phyloP scores from a whole-genome alignment of 2,113 vertebrate species.

The Cochlearius cochlearius region DNA sequence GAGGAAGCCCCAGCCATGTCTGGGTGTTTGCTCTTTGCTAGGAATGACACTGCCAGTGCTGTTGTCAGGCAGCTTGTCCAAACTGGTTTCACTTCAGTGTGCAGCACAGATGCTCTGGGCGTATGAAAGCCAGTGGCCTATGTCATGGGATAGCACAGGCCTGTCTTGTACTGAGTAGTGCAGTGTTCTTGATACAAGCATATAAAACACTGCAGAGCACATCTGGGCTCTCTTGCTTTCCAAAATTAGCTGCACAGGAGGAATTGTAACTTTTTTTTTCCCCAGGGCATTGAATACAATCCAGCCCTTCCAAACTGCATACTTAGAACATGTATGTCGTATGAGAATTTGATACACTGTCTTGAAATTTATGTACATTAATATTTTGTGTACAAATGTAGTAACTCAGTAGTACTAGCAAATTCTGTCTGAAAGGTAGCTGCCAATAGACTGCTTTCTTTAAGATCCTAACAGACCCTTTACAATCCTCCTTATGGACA shows the following conservation, averaged over 20 bases:
- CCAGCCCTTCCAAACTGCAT: not conserved
- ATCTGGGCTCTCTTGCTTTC: not conserved
- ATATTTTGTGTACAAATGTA: not conserved
- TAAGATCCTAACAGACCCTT: not conserved
- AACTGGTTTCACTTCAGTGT: not conserved
- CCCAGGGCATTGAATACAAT: not conserved
- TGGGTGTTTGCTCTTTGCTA: not conserved
- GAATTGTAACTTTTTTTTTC: not conserved
- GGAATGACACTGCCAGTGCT: not conserved
- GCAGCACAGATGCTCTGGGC: not conserved
- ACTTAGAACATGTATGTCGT: not conserved
- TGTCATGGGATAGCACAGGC: not conserved
- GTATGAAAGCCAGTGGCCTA: not conserved
- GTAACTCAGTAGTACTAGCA: not conserved
- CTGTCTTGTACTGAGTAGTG: not conserved
- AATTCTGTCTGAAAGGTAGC: not conserved
- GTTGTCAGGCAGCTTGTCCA: not conserved
- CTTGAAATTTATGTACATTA: not conserved
- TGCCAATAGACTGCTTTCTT: not conserved
- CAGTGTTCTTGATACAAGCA: not conserved
- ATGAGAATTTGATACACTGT: not conserved
- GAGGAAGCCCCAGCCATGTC: not conserved
- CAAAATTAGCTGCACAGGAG: not conserved
- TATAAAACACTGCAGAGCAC: not conserved
- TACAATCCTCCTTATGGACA: not conserved